phyloP scores from a whole-genome alignment of 1,140 invertebrate species.

The Microplitis mediator region DNA sequence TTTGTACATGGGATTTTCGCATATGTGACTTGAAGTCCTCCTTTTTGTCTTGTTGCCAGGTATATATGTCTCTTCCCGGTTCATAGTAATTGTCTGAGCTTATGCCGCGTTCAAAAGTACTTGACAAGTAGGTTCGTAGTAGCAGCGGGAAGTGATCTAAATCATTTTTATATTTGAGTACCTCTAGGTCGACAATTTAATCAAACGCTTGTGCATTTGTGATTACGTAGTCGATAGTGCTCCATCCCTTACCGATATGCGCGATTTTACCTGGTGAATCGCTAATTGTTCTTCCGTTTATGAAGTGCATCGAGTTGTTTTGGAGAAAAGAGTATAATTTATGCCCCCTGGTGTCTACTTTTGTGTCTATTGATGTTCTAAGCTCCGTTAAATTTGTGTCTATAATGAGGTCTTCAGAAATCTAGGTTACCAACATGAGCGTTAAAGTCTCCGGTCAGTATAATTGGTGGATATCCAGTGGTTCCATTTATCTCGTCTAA shows the following conservation, averaged over 20 bases:
- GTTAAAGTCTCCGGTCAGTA: neutral
- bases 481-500: neutral
- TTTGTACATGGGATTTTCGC: neutral
- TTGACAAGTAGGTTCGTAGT: neutral
- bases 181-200: neutral
- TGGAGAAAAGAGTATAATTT: neutral
- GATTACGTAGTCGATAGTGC: neutral
- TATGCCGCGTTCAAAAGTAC: neutral
- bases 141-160: slow-evolving; percentile 4
- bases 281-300: neutral
- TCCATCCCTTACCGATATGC: neutral
- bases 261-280: neutral
- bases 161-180: neutral
- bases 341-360: neutral
- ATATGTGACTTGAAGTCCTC: neutral
- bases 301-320: neutral
- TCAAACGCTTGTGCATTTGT: neutral
- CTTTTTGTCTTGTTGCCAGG: neutral
- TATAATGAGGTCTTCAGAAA: neutral
- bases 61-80: neutral
- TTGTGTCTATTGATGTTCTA: neutral
- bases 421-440: neutral
- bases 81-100: neutral
- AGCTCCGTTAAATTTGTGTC: neutral
- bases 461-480: neutral